Conservation (phyloP, 1,140 invertebrate species). For the Metaphire vulgaris region DNA sequence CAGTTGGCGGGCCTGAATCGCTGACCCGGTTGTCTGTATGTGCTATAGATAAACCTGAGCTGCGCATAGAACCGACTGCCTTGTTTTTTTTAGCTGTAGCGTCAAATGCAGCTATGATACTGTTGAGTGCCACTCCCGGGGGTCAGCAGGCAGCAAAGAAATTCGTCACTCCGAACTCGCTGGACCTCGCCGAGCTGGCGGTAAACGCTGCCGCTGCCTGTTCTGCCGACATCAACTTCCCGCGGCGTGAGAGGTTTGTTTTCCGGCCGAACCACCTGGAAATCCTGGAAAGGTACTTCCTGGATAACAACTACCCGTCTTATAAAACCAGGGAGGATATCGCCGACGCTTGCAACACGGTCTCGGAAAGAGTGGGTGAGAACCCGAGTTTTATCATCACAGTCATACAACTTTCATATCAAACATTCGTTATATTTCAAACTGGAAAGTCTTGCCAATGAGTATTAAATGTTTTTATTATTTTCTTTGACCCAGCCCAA, state of each 20-base stretch:
- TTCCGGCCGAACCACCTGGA: conserved; percentile 51
- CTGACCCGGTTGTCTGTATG: no score
- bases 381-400: no score
- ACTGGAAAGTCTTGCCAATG: no score
- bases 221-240: conserved; percentile 24
- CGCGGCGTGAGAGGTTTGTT: conserved; percentile 49
- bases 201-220: background rate
- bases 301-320: conserved; percentile 50
- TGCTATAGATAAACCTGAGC: no score
- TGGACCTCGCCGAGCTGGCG: conserved; percentile 12
- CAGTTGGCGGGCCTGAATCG: no score
- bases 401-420: no score
- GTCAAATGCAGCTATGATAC: conserved; percentile 13
- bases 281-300: conserved; percentile 48
- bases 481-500: no score
- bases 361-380: conserved; percentile 29
- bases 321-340: conserved; percentile 48
- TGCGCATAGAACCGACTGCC: no score
- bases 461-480: no score
- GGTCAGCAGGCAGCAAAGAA: background rate
- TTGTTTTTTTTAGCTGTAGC: conserved; percentile 16
- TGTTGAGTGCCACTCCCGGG: conserved; percentile 11
- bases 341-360: conserved; percentile 46
- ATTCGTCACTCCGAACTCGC: conserved; percentile 9
- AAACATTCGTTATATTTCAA: no score